Percentiles rank a stretch among this genome's conserved stretches.
Evolutionary conservation across 2,113 vertebrate species (phyloP).

Genomic region (Heptranchias perlo): DNA sequence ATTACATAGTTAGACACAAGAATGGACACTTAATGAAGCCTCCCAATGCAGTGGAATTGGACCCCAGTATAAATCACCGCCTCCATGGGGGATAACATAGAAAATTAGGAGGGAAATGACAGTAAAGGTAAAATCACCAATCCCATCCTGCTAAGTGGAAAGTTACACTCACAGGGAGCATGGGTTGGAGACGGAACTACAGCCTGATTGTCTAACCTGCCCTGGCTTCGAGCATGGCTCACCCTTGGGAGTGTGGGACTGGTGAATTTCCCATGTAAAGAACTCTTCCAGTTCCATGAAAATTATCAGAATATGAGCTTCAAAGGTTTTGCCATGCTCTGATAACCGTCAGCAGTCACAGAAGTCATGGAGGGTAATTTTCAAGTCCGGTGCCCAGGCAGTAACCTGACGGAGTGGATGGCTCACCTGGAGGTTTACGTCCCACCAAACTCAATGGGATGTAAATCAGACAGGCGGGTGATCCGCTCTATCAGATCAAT

Average conservation of each 20-base stretch:
- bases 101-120: background rate
- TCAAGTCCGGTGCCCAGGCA: too few relatives aligned
- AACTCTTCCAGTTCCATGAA: background rate
- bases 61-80: background rate
- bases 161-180: background rate
- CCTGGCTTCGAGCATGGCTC: background rate
- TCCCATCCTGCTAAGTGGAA: background rate
- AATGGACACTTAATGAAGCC: background rate
- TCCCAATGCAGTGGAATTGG: background rate
- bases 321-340: background rate
- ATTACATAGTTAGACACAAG: too few relatives aligned
- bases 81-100: background rate
- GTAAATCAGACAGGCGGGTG: too few relatives aligned
- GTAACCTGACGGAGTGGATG: too few relatives aligned
- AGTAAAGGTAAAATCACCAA: background rate
- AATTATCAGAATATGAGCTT: background rate
- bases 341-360: background rate
- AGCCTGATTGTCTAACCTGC: background rate
- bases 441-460: too few relatives aligned
- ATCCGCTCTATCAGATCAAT: too few relatives aligned
- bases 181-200: background rate
- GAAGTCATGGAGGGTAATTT: too few relatives aligned
- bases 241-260: background rate
- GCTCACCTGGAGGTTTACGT: too few relatives aligned
- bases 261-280: background rate